Conservation (phyloP, 2,797 vertebrate genomes). For the Phrynocephalus forsythii region DNA sequence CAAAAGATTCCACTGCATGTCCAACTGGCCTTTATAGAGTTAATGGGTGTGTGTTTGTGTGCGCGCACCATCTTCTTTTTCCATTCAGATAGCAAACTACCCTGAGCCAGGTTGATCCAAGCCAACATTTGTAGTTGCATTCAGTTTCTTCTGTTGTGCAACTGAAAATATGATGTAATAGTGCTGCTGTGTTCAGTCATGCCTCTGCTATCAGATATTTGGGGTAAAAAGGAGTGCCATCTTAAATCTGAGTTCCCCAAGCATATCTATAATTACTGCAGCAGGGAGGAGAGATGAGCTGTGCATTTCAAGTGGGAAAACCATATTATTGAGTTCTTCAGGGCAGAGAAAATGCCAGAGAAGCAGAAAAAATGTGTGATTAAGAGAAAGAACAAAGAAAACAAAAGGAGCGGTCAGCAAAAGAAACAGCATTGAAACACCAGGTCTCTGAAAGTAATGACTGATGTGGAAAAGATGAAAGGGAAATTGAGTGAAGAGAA, state of each 20-base stretch:
- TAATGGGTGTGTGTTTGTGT: too few species aligned
- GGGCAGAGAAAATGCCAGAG: neutral
- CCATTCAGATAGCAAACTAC: too few species aligned
- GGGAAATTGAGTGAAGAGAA: neutral
- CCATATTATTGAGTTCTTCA: neutral
- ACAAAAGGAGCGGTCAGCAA: neutral
- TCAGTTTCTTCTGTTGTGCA: too few species aligned
- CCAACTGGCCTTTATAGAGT: too few species aligned
- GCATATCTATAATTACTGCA: neutral
- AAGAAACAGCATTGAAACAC: neutral
- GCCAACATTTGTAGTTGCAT: too few species aligned
- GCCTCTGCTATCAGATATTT: neutral
- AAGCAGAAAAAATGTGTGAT: neutral
- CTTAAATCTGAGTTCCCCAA: neutral
- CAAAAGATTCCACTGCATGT: too few species aligned
- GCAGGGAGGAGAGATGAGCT: neutral
- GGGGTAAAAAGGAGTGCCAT: neutral
- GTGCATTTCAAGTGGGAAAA: too few species aligned
- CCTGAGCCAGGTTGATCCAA: too few species aligned
- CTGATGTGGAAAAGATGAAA: slow-evolving; percentile 2
- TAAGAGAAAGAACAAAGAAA: neutral
- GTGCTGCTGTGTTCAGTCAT: neutral
- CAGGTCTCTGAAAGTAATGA: neutral
- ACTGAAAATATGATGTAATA: too few species aligned
- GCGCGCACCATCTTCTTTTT: too few species aligned